Conservation (phyloP, 2,888 invertebrate species). For the Leptinotarsa juncta region DNA sequence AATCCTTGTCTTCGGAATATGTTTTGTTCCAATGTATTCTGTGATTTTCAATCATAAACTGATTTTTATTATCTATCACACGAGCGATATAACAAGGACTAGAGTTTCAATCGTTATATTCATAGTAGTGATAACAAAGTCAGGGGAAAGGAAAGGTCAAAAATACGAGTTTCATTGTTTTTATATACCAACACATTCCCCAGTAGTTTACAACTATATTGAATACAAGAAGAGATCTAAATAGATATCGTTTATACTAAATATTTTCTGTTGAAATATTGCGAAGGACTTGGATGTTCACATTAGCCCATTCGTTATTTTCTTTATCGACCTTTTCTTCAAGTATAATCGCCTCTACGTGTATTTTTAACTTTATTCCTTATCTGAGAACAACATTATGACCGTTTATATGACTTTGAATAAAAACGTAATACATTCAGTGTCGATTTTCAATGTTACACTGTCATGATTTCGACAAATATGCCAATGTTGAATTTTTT, state of each 20-base stretch:
- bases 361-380: background rate
- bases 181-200: conserved; percentile 2
- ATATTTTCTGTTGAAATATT: too few species aligned
- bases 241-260: too few species aligned
- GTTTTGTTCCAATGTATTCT: background rate
- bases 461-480: background rate
- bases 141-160: conserved; percentile 14
- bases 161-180: conserved; percentile 9
- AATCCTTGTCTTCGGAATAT: background rate
- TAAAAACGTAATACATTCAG: background rate
- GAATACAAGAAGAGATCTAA: too few species aligned
- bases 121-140: conserved; percentile 3
- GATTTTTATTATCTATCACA: background rate
- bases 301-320: too few species aligned
- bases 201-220: background rate
- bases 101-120: conserved; percentile 5
- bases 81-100: background rate
- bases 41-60: background rate
- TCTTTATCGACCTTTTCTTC: background rate
- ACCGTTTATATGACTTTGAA: background rate
- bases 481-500: conserved; percentile 1
- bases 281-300: too few species aligned
- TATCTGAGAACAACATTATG: background rate
- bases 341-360: background rate
- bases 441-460: background rate